Percentiles rank a stretch among this genome's conserved stretches.
Conservation (phyloP, 2,797 vertebrate genomes). For the Lutjanus campechanus region DNA sequence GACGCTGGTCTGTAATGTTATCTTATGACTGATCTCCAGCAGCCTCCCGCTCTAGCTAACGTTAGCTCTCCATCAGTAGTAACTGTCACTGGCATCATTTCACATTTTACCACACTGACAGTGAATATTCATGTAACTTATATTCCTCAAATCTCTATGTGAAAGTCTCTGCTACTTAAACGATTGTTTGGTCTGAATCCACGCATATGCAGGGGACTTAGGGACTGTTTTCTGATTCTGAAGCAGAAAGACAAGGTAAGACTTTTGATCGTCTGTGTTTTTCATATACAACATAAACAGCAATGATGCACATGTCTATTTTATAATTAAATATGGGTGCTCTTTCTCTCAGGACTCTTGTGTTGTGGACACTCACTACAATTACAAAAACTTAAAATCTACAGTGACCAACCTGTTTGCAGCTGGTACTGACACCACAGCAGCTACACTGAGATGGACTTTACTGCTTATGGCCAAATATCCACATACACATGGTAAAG, state of each 20-base stretch:
- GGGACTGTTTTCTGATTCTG: constrained; percentile 73
- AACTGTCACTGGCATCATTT: no score
- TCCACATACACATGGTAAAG: constrained; percentile 67
- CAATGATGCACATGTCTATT: neutral
- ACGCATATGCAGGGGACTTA: constrained; percentile 57
- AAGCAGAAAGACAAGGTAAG: constrained; percentile 67
- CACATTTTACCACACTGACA: no score
- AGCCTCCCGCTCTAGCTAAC: no score
- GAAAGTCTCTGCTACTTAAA: no score
- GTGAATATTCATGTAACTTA: no score
- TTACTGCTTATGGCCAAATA: constrained; percentile 72
- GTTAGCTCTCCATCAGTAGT: no score
- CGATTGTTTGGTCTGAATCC: constrained; percentile 49
- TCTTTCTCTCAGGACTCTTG: constrained; percentile 51
- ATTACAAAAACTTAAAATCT: constrained; percentile 66
- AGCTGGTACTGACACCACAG: neutral
- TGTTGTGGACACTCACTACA: constrained; percentile 48
- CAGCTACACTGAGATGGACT: constrained; percentile 62
- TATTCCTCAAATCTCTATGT: no score
- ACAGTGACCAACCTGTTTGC: constrained; percentile 21
- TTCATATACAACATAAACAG: neutral
- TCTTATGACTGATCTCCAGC: no score
- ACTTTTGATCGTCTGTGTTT: neutral
- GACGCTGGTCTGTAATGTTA: no score
- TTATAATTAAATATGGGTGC: neutral